Base-by-base conservation (phyloP, 1,140 invertebrate genomes). In the Euwallacea similis region DNA sequence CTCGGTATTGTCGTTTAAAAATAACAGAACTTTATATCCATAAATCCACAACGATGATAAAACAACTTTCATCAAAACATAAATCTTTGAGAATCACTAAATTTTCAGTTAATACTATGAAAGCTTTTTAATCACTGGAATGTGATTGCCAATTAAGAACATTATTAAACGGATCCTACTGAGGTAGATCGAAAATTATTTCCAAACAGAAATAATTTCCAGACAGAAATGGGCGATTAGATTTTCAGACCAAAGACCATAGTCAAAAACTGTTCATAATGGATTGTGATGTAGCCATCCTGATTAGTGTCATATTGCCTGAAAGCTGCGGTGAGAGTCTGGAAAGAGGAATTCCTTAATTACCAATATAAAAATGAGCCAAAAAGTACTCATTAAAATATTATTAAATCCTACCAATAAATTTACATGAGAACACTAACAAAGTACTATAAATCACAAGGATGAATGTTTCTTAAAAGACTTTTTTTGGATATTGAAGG, bases 181-280 rank as follows among this genome's bases (percentile, higher is more conserved):
- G 54, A 56, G 54, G 54, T 56, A 56, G 54, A 15, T 9, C 11
- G 1, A 56, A 2, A 56, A 56, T 13, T 16, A 15, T 16, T 16
- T 55, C 53, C 13, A 55, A 8, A 7, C 7, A 15, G 7, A 55
- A 55, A 15, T 55, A 7, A 11, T 11, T 7, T 55, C 9, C 8
- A 11, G 9, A 33, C 1, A 33, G 1, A 33, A 33, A 33, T 4
- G 4, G 21, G 21, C 4, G 21, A 33, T 88, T 88, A 96, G 81
- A 95, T 88, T 86, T 94, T 95, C 64, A 98, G 83, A 78, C 92
- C 93, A 81, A 98, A 97, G 16, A 99, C 96, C 89, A 99, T 95
- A 73, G 88, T 90, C 33, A 99, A 86, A 83, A 99, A 99, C 79
- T 98, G 94, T 83, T 99, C 97, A 80, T 99, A 99, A 75, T 95